Conservation (phyloP, 2,888 invertebrate genomes). For the Neoascia interrupta region DNA sequence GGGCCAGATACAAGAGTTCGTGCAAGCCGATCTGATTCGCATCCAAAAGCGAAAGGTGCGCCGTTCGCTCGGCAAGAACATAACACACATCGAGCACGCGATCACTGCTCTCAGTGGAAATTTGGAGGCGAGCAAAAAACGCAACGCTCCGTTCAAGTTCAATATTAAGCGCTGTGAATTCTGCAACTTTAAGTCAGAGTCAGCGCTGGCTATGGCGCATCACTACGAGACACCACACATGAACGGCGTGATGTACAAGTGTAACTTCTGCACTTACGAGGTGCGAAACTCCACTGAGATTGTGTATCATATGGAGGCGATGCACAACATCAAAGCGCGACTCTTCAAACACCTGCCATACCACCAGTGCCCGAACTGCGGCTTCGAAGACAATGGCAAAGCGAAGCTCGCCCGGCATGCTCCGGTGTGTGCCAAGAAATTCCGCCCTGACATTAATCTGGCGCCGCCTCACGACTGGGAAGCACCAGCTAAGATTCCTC, state of each 20-base stretch:
- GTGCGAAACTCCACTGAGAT: conserved; percentile 93
- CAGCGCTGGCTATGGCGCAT: conserved; percentile 89
- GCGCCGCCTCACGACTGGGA: conserved; percentile 95
- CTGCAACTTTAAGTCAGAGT: conserved; percentile 94
- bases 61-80: conserved; percentile 83
- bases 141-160: conserved; percentile 89
- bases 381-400: conserved; percentile 96
- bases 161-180: conserved; percentile 91
- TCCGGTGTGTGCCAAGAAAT: conserved; percentile 92
- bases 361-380: conserved; percentile 95
- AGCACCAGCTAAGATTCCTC: conserved; percentile 95
- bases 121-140: conserved; percentile 91
- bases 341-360: conserved; percentile 91
- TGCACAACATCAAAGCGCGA: conserved; percentile 91
- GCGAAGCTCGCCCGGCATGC: conserved; percentile 93
- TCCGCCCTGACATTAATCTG: conserved; percentile 91
- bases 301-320: conserved; percentile 93
- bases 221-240: conserved; percentile 95
- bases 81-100: conserved; percentile 83
- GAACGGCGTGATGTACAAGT: conserved; percentile 91
- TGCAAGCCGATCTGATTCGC: conserved; percentile 93
- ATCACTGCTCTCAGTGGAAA: conserved; percentile 91
- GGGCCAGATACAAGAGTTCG: conserved; percentile 94
- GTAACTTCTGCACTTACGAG: conserved; percentile 91
- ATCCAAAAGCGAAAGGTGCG: conserved; percentile 90